These are phyloP conservation scores for Heliornis fulica DNA, from an alignment of 2,113 vertebrate genomes.

Conservation along the genomic window DNA sequence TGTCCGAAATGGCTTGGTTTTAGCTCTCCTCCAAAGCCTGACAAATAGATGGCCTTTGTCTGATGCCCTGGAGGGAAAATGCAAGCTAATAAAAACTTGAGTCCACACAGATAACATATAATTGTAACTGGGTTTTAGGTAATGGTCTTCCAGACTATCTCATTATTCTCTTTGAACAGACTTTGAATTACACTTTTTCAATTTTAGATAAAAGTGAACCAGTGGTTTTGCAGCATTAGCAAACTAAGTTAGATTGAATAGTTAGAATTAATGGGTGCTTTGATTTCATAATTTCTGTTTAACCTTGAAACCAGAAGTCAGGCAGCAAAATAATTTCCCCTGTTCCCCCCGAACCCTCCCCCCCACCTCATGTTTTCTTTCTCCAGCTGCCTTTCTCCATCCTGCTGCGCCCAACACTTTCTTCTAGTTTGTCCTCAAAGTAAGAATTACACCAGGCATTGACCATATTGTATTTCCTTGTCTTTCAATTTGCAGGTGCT, in stretches of 20 bases:
- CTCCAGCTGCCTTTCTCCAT: neutral
- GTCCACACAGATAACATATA: slow-evolving; percentile 2
- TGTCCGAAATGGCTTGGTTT: neutral
- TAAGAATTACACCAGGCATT: neutral
- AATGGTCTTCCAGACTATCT: slow-evolving; percentile 37
- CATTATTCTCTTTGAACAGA: slow-evolving; percentile 45
- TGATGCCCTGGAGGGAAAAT: slow-evolving; percentile 28
- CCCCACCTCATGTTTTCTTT: neutral
- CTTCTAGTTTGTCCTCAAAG: neutral
- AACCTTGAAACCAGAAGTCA: slow-evolving; percentile 8
- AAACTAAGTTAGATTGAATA: slow-evolving; percentile 16
- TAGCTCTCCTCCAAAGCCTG: neutral
- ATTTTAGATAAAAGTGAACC: slow-evolving; percentile 40
- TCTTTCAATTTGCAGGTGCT: neutral
- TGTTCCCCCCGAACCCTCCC: no score
- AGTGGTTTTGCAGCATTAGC: slow-evolving; percentile 21
- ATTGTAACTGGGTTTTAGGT: slow-evolving; percentile 42
- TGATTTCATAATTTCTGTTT: slow-evolving; percentile 37
- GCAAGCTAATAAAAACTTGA: slow-evolving; percentile 39
- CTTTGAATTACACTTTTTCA: slow-evolving; percentile 26
- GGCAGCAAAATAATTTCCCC: neutral
- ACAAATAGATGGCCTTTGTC: slow-evolving; percentile 27
- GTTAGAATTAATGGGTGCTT: slow-evolving; percentile 28
- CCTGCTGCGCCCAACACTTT: neutral
- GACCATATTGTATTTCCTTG: neutral